Evolutionary conservation across 2,113 vertebrate genomes (phyloP).

Genomic region (Nestor notabilis): DNA sequence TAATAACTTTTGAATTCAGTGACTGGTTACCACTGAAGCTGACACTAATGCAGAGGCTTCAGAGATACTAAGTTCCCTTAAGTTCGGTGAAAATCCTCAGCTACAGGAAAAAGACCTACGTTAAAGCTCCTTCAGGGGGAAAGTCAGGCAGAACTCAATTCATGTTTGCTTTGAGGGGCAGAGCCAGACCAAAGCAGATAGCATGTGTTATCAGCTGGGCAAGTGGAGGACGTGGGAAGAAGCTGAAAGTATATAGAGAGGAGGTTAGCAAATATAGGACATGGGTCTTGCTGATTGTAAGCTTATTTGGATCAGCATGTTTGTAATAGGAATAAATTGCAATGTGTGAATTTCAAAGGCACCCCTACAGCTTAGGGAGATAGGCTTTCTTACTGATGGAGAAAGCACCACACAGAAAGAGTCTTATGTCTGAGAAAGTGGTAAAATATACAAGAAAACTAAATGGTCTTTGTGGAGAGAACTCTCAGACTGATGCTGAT

Average conservation of each 20-base stretch:
- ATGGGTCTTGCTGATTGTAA: neutral
- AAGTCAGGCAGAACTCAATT: neutral
- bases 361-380: neutral
- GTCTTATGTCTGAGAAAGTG: neutral
- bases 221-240: rapidly evolving
- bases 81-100: neutral
- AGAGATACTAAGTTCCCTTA: neutral
- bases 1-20: neutral
- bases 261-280: neutral
- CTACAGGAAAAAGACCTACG: neutral
- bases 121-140: neutral
- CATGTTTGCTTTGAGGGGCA: neutral
- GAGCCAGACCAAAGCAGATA: neutral
- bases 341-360: neutral
- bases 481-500: neutral
- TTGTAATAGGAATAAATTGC: neutral
- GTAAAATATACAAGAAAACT: neutral
- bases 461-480: neutral
- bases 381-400: neutral
- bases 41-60: neutral
- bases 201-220: neutral
- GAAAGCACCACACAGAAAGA: neutral
- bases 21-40: neutral
- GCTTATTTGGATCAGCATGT: neutral
- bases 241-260: neutral